Base-by-base conservation (phyloP, 2,113 vertebrate species). In the Ochotona curzoniae region DNA sequence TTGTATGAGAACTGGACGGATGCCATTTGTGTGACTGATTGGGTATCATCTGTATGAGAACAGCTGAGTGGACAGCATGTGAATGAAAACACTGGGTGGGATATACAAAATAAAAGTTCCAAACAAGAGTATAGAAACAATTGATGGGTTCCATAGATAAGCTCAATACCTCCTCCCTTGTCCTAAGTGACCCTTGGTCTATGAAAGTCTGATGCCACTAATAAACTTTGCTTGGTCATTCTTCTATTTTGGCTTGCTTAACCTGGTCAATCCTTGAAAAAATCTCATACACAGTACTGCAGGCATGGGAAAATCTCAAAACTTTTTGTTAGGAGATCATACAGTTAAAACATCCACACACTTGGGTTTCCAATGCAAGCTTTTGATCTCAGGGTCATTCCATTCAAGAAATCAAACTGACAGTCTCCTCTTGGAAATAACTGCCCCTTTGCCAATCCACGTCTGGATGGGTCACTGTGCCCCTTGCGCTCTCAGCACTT, bases 351-450 rank as follows among this genome's bases (percentile, higher is more conserved):
- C 57, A 38, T 44, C 64, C 73, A 30, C 21, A 74, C 49, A 74
- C 1, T 10, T 75, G 63, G 15, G 51, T 94, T 94, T 96, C 35
- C 70, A 38, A 89, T 60, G 1, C 30, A 93, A 78, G 11, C 32
- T 30, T 69, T 90, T 38, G 11, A 69, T 60, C 75, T 89, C 11
- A 64, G 83, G 32, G 13, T 25, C 54, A 73, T 44, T 78, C 86
- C 47, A 91, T 74, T 69, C 23, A 87, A 92, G 11, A 78, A 23
- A 51, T 85, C 51, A 89, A 74, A 49, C 21, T 26, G 35, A 49
- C 7, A 84, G 60, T 90, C 30, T 80, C n/a, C 35, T n/a, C 15
- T 71, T 92, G 66, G 51, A 94, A 93, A 92, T 75, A 80, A 51
- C 67, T 82, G 25, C 32, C 87, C 47, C 20, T 32, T 21, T 84